Base-by-base conservation (phyloP, 2,113 vertebrate species). In the Entomyzon cyanotis region DNA sequence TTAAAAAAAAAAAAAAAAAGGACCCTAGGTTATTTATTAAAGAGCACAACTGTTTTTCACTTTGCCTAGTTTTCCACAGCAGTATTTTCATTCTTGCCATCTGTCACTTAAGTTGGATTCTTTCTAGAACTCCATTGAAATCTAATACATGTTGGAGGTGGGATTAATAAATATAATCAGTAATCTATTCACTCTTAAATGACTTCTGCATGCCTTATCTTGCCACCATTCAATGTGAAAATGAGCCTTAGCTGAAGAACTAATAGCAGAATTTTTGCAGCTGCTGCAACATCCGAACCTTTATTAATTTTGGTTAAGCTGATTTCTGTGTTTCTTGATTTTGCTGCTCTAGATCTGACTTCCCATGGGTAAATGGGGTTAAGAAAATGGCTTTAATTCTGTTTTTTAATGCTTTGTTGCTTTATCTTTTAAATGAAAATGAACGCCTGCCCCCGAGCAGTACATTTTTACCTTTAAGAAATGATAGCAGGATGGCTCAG, bases 101-200 rank as follows among this genome's bases (percentile, higher is more conserved):
- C 64, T 67, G 74, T 60, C 56, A 59, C 21, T 37, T 67, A 27
- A 84, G 35, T 15, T 87, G n/a, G 25, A 58, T 28, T 92, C 55
- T 84, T 63, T 86, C 64, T 92, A 81, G 56, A 87, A 81, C 35
- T 67, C 52, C 42, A 70, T 1, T 81, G 84, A 91, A 96, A 75
- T 18, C 6, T 84, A 74, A 71, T 39, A 84, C 6, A 9, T 35
- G 7, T 63, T 75, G 47, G 30, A 87, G 22, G 23, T 33, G 68
- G 30, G 50, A 70, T 91, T 95, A 86, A 86, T 90, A 92, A 95
- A 91, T 63, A 89, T 35, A 84, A 86, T 65, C 76, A 81, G 55
- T 69, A 73, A 88, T 41, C 27, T 87, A 27, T 75, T 91, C 60
- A 60, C 41, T 93, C 77, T 74, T 74, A 62, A 94, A 74, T 70